Conservation (phyloP, 2,113 vertebrate species). For the Pogonocichla stellata region DNA sequence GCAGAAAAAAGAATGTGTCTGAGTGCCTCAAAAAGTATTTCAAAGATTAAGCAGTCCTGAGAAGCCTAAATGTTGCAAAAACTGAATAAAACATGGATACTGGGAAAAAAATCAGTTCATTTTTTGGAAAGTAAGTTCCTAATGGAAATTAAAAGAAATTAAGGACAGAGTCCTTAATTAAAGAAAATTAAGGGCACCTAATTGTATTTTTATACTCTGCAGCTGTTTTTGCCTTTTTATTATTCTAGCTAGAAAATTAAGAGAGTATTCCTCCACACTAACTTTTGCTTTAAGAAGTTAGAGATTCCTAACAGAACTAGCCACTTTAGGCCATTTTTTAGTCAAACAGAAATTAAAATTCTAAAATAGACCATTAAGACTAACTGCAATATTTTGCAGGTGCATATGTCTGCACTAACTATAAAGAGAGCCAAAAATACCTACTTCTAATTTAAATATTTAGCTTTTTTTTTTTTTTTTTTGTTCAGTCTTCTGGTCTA, state of each 20-base stretch:
- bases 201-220: neutral
- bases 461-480: neutral
- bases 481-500: neutral
- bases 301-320: neutral
- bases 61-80: neutral
- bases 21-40: neutral
- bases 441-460: neutral
- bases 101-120: neutral
- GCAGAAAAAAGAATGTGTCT: neutral
- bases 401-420: neutral
- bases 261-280: neutral
- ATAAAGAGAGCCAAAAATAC: neutral
- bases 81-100: neutral
- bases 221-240: neutral
- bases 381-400: neutral
- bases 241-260: neutral
- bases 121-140: neutral
- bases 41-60: neutral
- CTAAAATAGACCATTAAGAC: neutral
- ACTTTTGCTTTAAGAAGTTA: neutral
- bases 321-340: neutral
- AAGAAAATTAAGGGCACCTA: neutral
- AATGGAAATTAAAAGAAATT: neutral
- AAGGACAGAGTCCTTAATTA: neutral
- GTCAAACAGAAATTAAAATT: neutral